Percentiles rank a stretch among this genome's conserved stretches.
phyloP scores from a whole-genome alignment of 2,113 vertebrate species.

The Mustela lutreola region DNA sequence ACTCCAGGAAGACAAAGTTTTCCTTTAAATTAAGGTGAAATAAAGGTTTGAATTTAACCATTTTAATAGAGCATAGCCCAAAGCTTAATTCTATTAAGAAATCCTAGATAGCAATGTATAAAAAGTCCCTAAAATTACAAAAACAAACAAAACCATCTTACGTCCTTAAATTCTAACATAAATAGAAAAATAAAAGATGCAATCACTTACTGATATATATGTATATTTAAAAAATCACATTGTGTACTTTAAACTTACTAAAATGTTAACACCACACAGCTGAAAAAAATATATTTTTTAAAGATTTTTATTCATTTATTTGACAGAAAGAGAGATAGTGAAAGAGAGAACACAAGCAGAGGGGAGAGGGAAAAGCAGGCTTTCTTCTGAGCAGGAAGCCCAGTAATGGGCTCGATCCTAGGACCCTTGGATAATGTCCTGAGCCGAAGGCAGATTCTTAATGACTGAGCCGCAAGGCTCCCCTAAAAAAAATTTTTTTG shows the following conservation, averaged over 20 bases:
- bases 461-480: no score
- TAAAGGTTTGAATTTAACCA: neutral
- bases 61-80: neutral
- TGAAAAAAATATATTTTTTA: neutral
- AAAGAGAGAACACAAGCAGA: no score
- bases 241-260: neutral
- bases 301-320: no score
- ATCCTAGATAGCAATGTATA: neutral
- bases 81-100: slow-evolving; percentile 11
- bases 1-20: neutral
- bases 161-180: neutral
- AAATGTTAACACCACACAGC: neutral
- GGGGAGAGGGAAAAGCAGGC: no score
- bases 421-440: no score
- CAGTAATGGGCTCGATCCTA: no score
- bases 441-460: no score
- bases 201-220: neutral
- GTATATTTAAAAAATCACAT: neutral
- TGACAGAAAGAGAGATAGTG: no score
- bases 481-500: neutral
- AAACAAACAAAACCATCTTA: neutral
- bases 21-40: slow-evolving; percentile 3
- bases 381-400: no score
- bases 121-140: neutral
- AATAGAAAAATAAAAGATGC: neutral